Percentiles rank a stretch among this genome's conserved stretches.
These are phyloP conservation scores for Nasonia vitripennis DNA, from an alignment of 1,140 invertebrate species.

Conservation along the genomic window DNA sequence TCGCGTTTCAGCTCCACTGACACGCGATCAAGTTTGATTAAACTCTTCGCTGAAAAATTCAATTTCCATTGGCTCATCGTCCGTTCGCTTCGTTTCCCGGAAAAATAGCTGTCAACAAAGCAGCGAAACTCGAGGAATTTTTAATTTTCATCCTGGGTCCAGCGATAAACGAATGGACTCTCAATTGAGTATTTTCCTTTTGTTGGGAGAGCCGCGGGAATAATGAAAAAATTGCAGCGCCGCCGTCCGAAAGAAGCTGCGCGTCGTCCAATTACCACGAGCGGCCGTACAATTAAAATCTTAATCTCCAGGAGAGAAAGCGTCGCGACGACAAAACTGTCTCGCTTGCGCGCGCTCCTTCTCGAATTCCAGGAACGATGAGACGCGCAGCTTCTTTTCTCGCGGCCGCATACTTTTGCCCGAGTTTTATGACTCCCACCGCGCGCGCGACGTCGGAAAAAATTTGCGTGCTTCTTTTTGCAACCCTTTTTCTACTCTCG, in stretches of 20 bases:
- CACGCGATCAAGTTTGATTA: too few species aligned
- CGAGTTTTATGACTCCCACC: background rate
- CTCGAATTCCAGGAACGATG: constrained; percentile 40
- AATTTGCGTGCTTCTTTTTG: background rate
- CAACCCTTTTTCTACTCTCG: background rate
- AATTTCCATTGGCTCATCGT: too few species aligned
- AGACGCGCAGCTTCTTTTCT: constrained; percentile 31
- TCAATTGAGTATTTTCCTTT: constrained; percentile 41
- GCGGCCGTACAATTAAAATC: constrained; percentile 63
- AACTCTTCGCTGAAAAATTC: too few species aligned
- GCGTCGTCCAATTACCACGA: constrained; percentile 34
- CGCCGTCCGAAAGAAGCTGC: background rate
- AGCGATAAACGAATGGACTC: constrained; percentile 23
- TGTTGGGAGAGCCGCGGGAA: background rate
- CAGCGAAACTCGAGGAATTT: constrained; percentile 24
- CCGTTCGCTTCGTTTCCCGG: too few species aligned
- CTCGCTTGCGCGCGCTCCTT: background rate
- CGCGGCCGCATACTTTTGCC: constrained; percentile 12
- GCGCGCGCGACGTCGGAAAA: background rate
- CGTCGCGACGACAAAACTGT: constrained; percentile 15
- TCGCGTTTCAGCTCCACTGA: too few species aligned
- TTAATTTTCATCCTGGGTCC: constrained; percentile 15
- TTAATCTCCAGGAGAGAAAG: constrained; percentile 56
- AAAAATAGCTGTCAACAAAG: too few species aligned
- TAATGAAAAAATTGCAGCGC: constrained; percentile 30